Conservation (phyloP, 2,113 vertebrate species). For the Seriola quinqueradiata region DNA sequence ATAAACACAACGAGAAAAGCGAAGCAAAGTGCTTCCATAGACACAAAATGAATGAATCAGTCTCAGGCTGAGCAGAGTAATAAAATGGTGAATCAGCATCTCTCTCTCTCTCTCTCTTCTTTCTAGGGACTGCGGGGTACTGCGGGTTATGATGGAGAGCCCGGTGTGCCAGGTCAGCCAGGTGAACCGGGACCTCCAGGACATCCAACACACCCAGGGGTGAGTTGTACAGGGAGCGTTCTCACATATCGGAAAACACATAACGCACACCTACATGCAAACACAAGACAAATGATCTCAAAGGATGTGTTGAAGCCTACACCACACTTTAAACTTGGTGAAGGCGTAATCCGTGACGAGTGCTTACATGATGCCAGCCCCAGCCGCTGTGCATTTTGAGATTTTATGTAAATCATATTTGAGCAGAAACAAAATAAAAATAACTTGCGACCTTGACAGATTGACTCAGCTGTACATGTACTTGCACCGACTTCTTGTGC, state of each 20-base stretch:
- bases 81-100: conserved; percentile 4
- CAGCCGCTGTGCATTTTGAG: not conserved
- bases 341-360: not conserved
- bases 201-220: conserved; percentile 90
- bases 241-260: conserved; percentile 16
- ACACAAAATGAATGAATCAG: not conserved
- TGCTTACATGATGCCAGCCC: not conserved
- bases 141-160: conserved; percentile 94
- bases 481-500: not conserved
- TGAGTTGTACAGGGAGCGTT: conserved; percentile 62
- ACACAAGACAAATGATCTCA: not conserved
- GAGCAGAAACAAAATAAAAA: not conserved
- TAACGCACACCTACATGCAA: not conserved
- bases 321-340: not conserved
- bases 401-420: not conserved
- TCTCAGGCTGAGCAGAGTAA: not conserved
- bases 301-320: not conserved
- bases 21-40: not conserved
- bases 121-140: conserved; percentile 90
- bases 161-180: conserved; percentile 95
- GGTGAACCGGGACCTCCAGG: conserved; percentile 95
- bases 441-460: not conserved
- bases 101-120: not conserved
- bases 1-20: not conserved
- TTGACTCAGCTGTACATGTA: not conserved